A percentile compares a stretch with the other conserved stretches of the same genome.
These are phyloP conservation scores for Arvicanthis niloticus DNA, from an alignment of 2,113 vertebrate genomes.

Conservation along the genomic window DNA sequence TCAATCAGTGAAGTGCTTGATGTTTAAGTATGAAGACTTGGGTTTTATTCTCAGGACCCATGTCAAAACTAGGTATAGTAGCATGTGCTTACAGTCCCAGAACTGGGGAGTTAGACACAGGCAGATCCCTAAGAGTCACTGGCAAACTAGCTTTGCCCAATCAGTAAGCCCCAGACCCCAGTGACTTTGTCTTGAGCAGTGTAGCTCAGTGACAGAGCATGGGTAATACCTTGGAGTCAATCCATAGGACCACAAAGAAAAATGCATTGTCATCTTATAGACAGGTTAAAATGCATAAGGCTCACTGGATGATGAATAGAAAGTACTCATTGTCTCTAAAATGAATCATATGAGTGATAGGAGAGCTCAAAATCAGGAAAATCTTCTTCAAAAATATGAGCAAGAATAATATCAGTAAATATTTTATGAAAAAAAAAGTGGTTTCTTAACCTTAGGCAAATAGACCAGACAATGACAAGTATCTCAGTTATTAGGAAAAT, in stretches of 20 bases:
- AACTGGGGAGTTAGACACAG: neutral
- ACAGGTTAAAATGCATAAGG: neutral
- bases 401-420: neutral
- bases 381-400: neutral
- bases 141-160: neutral
- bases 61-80: neutral
- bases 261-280: neutral
- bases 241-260: neutral
- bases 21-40: too few species aligned
- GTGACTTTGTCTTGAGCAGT: neutral
- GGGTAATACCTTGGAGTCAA: neutral
- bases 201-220: neutral
- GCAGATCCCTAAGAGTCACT: neutral
- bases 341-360: neutral
- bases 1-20: neutral
- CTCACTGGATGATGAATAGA: neutral
- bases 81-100: neutral
- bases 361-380: neutral
- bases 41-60: neutral
- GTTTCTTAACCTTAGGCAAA: slow-evolving; percentile 14
- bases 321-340: neutral
- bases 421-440: neutral
- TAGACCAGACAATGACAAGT: neutral
- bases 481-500: slow-evolving; percentile 9
- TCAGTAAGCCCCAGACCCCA: neutral